A percentile compares a stretch with the other conserved stretches of the same genome.
phyloP scores from a whole-genome alignment of 2,888 invertebrate species.

The Mystacides longicornis region DNA sequence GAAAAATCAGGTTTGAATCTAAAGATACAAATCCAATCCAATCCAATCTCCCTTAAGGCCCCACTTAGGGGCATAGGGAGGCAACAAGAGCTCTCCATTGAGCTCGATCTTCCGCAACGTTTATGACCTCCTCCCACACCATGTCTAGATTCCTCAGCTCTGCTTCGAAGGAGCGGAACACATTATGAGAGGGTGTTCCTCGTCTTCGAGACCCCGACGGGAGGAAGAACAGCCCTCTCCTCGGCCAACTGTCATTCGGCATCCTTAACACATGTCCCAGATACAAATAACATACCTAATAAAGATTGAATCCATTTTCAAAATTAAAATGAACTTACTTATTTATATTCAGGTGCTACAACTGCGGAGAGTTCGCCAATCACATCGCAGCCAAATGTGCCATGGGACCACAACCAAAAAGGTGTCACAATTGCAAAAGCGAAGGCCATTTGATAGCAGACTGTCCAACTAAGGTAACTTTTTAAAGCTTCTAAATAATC shows the following conservation, averaged over 20 bases:
- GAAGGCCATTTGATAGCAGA: constrained; percentile 85
- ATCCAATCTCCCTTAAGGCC: too few species aligned
- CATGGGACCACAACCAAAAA: constrained; percentile 81
- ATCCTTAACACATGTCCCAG: too few species aligned
- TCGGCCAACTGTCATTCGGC: too few species aligned
- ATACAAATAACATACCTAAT: not conserved
- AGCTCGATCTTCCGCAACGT: too few species aligned
- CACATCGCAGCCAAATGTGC: constrained; percentile 88
- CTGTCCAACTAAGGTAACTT: constrained; percentile 59
- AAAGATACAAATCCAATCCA: not conserved
- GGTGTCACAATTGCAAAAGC: constrained; percentile 85
- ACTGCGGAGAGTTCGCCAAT: constrained; percentile 88
- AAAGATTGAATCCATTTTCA: not conserved
- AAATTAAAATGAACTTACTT: not conserved
- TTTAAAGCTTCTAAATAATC: not conserved
- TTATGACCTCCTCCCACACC: too few species aligned
- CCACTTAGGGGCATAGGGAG: too few species aligned
- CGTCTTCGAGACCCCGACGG: too few species aligned
- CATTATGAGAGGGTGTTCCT: too few species aligned
- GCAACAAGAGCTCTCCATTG: too few species aligned
- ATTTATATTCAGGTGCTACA: constrained; percentile 66
- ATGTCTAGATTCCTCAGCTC: too few species aligned
- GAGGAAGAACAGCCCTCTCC: too few species aligned
- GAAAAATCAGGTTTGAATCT: constrained; percentile 65
- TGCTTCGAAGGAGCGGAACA: too few species aligned